These are phyloP conservation scores for Gallinago undulata DNA, from an alignment of 2,113 vertebrate genomes.

Conservation along the genomic window DNA sequence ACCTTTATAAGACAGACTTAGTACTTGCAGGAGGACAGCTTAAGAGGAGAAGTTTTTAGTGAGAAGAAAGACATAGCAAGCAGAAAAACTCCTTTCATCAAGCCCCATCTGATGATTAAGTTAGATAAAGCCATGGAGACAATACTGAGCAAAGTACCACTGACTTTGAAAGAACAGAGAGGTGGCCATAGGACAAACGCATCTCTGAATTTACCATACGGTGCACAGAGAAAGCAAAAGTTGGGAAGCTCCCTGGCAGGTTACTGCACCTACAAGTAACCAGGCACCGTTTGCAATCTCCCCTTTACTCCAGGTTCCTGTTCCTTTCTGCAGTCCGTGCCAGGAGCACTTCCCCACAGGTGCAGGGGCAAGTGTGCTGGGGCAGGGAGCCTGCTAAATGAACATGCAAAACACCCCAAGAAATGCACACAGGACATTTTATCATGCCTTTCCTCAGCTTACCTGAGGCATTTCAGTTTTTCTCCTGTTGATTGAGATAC, in stretches of 20 bases:
- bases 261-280: fast-evolving
- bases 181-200: fast-evolving
- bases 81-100: background rate
- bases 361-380: background rate
- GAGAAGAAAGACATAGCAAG: background rate
- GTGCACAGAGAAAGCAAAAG: background rate
- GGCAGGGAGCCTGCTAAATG: background rate
- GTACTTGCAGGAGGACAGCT: background rate
- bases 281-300: background rate
- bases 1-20: background rate
- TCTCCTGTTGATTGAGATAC: background rate
- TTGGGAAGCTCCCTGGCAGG: background rate
- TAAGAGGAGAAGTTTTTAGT: background rate
- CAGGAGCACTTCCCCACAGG: background rate
- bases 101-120: background rate
- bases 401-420: fast-evolving
- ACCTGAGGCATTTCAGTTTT: background rate
- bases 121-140: background rate
- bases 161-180: background rate
- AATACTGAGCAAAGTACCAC: background rate
- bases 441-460: background rate
- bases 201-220: background rate
- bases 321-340: fast-evolving
- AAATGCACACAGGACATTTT: background rate
- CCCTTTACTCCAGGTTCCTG: background rate